These are phyloP conservation scores for Petaurus breviceps DNA, from an alignment of 2,113 vertebrate genomes.

Conservation along the genomic window DNA sequence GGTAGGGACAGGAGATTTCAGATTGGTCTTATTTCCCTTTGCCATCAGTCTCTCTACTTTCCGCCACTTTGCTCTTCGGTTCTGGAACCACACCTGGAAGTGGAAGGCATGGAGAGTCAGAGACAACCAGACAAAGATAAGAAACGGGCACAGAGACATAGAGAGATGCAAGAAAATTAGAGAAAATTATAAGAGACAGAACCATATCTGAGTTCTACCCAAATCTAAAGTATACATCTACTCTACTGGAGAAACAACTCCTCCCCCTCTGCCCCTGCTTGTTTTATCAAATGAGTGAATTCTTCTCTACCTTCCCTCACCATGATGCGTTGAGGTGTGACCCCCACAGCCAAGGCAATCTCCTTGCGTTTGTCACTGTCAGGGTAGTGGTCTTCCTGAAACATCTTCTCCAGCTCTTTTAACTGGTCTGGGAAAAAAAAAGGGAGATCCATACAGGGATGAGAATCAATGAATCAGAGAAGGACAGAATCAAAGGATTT, in stretches of 20 bases:
- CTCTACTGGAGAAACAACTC: not conserved
- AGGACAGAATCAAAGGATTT: not conserved
- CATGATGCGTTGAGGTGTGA: slow-evolving; percentile 95
- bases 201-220: fast-evolving
- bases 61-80: slow-evolving; percentile 95
- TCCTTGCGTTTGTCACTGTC: slow-evolving; percentile 92
- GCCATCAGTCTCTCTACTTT: slow-evolving; percentile 86
- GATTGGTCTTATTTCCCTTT: slow-evolving; percentile 77
- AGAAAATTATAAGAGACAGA: not conserved
- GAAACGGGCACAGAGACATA: too few species aligned
- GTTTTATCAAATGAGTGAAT: not conserved
- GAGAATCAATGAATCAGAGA: not conserved
- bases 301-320: slow-evolving; percentile 77
- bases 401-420: slow-evolving; percentile 90
- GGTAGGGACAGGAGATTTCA: not conserved
- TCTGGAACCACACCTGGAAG: slow-evolving; percentile 97
- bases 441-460: not conserved
- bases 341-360: slow-evolving; percentile 91
- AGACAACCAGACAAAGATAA: not conserved
- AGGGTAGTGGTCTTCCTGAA: slow-evolving; percentile 95
- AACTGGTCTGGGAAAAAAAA: slow-evolving; percentile 90
- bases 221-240: not conserved
- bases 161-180: not conserved
- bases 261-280: not conserved
- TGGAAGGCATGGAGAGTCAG: not conserved